These are phyloP conservation scores for Lanistes nyassanus DNA, from an alignment of 1,140 invertebrate genomes.

Conservation along the genomic window DNA sequence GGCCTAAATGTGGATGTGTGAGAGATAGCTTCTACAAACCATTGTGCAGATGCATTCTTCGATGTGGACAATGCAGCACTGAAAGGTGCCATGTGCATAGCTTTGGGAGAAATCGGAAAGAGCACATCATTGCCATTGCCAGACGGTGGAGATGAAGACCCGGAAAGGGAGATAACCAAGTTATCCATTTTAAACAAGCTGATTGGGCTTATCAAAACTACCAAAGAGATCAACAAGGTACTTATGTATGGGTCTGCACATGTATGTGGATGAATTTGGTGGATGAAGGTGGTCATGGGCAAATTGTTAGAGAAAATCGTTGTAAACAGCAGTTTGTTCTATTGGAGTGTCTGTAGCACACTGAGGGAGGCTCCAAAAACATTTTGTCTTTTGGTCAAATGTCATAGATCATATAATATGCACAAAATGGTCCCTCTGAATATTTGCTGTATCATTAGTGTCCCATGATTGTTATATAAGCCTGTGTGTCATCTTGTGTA, in stretches of 20 bases:
- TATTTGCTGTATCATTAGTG: too few relatives aligned
- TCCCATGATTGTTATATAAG: too few relatives aligned
- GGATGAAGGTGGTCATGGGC: neutral
- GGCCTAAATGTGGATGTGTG: too few relatives aligned
- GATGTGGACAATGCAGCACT: conserved; percentile 20
- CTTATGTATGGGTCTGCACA: neutral
- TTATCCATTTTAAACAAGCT: conserved; percentile 54
- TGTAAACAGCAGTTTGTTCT: neutral
- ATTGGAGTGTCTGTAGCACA: neutral
- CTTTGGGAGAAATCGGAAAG: conserved; percentile 78
- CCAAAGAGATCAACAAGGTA: conserved; percentile 61
- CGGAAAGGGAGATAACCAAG: conserved; percentile 46
- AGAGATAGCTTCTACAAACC: neutral
- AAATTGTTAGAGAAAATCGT: neutral
- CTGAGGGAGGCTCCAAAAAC: too few relatives aligned
- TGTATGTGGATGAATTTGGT: neutral
- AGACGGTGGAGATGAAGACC: conserved; percentile 66
- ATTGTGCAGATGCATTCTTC: conserved; percentile 25
- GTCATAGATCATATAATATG: too few relatives aligned
- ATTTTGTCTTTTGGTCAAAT: too few relatives aligned
- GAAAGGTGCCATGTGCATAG: conserved; percentile 69
- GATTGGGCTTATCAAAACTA: conserved; percentile 54
- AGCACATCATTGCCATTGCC: conserved; percentile 74
- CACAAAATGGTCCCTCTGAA: too few relatives aligned
- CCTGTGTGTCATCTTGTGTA: too few relatives aligned